Conservation (phyloP, 2,888 invertebrate genomes). For the Zeuzera pyrina region DNA sequence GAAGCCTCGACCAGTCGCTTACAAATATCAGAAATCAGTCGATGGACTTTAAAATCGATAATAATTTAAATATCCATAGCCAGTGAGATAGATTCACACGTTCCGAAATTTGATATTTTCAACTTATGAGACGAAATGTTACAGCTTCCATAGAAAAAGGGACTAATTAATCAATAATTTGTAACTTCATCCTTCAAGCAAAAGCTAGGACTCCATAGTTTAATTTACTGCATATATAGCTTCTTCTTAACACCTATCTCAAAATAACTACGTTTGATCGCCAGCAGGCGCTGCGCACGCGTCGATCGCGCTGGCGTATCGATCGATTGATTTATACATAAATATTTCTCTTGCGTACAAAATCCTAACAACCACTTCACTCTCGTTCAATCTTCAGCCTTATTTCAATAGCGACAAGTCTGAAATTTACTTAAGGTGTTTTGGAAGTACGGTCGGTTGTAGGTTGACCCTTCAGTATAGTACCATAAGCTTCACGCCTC, state of each 20-base stretch:
- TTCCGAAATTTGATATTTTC: too few species aligned
- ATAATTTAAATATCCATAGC: too few species aligned
- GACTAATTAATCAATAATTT: too few species aligned
- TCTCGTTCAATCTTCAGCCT: neutral
- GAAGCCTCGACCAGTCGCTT: too few species aligned
- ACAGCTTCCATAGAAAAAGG: too few species aligned
- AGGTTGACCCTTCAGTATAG: conserved; percentile 1
- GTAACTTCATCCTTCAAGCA: too few species aligned
- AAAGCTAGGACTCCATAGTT: too few species aligned
- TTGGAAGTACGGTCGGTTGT: neutral
- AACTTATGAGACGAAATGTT: too few species aligned
- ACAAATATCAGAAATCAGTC: too few species aligned
- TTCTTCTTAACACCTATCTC: conserved; percentile 41
- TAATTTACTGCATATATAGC: too few species aligned
- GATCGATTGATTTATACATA: conserved; percentile 61
- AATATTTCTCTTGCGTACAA: conserved; percentile 25
- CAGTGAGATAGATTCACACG: too few species aligned
- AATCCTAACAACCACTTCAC: neutral
- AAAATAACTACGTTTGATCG: conserved; percentile 55
- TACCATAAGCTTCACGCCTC: conserved; percentile 14
- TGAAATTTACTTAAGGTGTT: neutral
- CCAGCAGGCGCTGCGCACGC: conserved; percentile 48
- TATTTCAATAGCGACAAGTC: neutral
- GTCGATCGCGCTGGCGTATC: conserved; percentile 42
- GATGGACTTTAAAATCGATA: too few species aligned